These are phyloP conservation scores for Piprites chloris DNA, from an alignment of 2,113 vertebrate genomes.

Conservation along the genomic window DNA sequence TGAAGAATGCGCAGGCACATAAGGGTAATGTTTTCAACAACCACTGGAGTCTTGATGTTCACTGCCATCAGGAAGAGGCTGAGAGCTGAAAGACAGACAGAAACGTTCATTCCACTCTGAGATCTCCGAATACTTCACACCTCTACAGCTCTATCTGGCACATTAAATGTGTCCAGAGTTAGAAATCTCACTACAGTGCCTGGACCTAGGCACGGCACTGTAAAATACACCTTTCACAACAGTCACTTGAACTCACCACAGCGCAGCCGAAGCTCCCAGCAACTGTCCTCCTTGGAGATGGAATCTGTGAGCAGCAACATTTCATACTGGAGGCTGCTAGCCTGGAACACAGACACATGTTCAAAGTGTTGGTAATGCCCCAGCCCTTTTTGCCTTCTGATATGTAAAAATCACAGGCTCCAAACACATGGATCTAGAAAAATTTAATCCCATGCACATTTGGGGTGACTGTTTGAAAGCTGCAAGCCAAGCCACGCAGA, in stretches of 20 bases:
- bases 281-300: constrained; percentile 95
- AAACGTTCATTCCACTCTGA: not conserved
- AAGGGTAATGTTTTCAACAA: constrained; percentile 98
- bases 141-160: not conserved
- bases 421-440: not conserved
- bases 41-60: constrained; percentile 97
- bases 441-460: not conserved
- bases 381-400: not conserved
- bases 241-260: constrained; percentile 79
- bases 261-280: constrained; percentile 94
- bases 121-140: not conserved
- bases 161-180: not conserved
- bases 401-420: not conserved
- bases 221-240: not conserved
- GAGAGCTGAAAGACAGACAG: constrained; percentile 76
- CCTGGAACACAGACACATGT: constrained; percentile 66
- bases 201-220: not conserved
- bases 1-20: constrained; percentile 98
- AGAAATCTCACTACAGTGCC: accelerated
- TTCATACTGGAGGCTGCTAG: constrained; percentile 96
- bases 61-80: constrained; percentile 98
- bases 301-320: constrained; percentile 97
- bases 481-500: not conserved
- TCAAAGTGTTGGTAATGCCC: not conserved
- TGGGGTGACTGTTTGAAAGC: not conserved